These are phyloP conservation scores for Epinotia brunnichana DNA, from an alignment of 2,888 invertebrate species.

Conservation along the genomic window DNA sequence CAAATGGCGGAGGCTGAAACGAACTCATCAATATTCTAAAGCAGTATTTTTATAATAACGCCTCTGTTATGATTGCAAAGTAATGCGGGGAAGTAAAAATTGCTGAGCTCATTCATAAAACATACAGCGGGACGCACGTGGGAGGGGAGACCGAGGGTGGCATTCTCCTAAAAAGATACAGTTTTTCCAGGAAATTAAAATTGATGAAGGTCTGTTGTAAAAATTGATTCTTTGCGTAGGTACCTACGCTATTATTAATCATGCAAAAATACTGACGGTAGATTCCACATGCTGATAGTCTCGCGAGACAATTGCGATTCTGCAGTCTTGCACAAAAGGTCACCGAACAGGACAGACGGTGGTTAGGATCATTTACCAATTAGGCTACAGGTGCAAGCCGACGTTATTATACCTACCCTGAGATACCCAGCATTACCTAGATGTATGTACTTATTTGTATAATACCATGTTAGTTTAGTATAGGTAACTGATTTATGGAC, in stretches of 20 bases:
- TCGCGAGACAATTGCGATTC: background rate
- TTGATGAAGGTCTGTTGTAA: constrained; percentile 9
- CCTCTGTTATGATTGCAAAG: constrained; percentile 58
- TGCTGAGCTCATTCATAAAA: constrained; percentile 73
- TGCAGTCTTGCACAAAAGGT: background rate
- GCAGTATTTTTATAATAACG: constrained; percentile 56
- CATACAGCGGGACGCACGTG: constrained; percentile 69
- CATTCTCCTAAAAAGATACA: constrained; percentile 48
- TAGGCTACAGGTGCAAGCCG: background rate
- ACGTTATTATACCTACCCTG: background rate
- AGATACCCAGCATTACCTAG: background rate
- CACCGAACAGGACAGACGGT: background rate
- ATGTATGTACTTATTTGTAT: too few species aligned
- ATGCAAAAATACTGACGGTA: background rate
- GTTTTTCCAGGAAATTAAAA: constrained; percentile 22
- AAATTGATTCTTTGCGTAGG: background rate
- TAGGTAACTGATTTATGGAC: too few species aligned
- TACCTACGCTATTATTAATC: constrained; percentile 1
- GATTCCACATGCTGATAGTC: background rate
- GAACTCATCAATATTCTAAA: constrained; percentile 58
- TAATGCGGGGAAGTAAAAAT: constrained; percentile 65
- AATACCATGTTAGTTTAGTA: too few species aligned
- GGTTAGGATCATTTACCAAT: background rate
- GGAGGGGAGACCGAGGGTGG: constrained; percentile 55
- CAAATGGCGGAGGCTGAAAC: background rate